A percentile compares a stretch with the other conserved stretches of the same genome.
Conservation (phyloP, 2,113 vertebrate species). For the Psittacula cyanocephala region DNA sequence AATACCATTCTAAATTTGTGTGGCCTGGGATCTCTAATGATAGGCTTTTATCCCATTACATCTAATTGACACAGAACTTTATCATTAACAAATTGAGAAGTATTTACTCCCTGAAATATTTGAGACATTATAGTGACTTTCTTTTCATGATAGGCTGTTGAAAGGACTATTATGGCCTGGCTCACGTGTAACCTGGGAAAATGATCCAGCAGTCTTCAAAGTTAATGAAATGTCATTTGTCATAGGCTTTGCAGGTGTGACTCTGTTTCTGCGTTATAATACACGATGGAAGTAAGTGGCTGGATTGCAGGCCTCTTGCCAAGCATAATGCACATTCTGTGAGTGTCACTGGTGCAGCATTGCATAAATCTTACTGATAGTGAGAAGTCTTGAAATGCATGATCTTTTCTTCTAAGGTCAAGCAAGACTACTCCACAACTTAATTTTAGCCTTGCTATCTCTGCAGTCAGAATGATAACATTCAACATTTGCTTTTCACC, state of each 20-base stretch:
- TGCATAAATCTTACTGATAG: constrained; percentile 27
- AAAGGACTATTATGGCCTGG: constrained; percentile 77
- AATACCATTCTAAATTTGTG: constrained; percentile 71
- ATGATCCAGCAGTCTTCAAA: constrained; percentile 74
- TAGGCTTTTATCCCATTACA: constrained; percentile 79
- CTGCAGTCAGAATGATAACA: not conserved
- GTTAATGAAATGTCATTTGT: constrained; percentile 88
- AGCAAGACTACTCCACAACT: not conserved
- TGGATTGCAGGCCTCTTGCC: constrained; percentile 44
- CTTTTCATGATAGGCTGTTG: constrained; percentile 70
- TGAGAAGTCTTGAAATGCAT: constrained; percentile 23
- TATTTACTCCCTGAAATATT: constrained; percentile 76
- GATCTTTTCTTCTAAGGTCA: constrained; percentile 54
- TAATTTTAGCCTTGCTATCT: not conserved
- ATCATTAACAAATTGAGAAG: constrained; percentile 81
- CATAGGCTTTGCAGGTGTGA: constrained; percentile 81
- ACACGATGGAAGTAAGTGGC: constrained; percentile 28
- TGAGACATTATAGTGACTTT: constrained; percentile 75
- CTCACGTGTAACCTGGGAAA: constrained; percentile 77
- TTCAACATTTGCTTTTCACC: not conserved
- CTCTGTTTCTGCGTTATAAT: constrained; percentile 73
- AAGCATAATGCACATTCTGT: constrained; percentile 40
- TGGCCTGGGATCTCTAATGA: constrained; percentile 60
- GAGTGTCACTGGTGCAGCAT: constrained; percentile 21
- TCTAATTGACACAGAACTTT: constrained; percentile 80